Evolutionary conservation across 2,888 invertebrate genomes (phyloP).

Genomic region (Parelbella ahira): DNA sequence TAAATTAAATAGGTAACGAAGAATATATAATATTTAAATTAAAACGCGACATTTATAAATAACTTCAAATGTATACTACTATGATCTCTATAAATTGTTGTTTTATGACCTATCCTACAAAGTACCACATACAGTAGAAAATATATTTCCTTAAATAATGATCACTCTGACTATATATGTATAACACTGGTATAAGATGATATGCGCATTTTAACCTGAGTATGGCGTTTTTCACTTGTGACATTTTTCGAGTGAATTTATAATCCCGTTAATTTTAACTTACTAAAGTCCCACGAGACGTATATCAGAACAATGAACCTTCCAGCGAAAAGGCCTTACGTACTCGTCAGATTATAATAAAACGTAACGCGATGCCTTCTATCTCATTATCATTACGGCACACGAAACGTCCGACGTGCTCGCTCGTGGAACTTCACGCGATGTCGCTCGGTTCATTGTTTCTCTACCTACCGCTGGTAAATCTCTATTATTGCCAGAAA

Average conservation of each 20-base stretch:
- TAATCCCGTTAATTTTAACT: slow-evolving; percentile 9
- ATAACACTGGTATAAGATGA: too few species aligned
- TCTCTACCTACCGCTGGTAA: slow-evolving; percentile 14
- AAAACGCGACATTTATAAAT: too few species aligned
- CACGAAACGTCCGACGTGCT: slow-evolving; percentile 23
- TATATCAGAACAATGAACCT: slow-evolving; percentile 37
- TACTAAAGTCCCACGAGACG: slow-evolving; percentile 36
- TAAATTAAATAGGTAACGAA: not conserved
- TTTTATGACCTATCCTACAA: too few species aligned
- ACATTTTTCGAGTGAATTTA: too few species aligned
- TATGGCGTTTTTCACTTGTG: too few species aligned
- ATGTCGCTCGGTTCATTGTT: slow-evolving; percentile 16
- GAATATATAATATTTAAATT: too few species aligned
- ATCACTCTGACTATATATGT: too few species aligned
- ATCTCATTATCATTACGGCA: slow-evolving; percentile 31
- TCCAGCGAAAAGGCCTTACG: slow-evolving; percentile 33
- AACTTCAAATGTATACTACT: too few species aligned
- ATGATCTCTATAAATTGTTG: too few species aligned
- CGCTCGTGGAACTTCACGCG: slow-evolving; percentile 14
- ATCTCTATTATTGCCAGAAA: slow-evolving; percentile 14
- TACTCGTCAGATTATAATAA: slow-evolving; percentile 29
- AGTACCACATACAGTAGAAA: too few species aligned
- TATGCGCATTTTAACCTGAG: too few species aligned
- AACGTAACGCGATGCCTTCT: slow-evolving; percentile 34
- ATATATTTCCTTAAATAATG: too few species aligned